A percentile compares a stretch with the other conserved stretches of the same genome.
Evolutionary conservation across 2,797 vertebrate species (phyloP).

Genomic region (Microhierax caerulescens): DNA sequence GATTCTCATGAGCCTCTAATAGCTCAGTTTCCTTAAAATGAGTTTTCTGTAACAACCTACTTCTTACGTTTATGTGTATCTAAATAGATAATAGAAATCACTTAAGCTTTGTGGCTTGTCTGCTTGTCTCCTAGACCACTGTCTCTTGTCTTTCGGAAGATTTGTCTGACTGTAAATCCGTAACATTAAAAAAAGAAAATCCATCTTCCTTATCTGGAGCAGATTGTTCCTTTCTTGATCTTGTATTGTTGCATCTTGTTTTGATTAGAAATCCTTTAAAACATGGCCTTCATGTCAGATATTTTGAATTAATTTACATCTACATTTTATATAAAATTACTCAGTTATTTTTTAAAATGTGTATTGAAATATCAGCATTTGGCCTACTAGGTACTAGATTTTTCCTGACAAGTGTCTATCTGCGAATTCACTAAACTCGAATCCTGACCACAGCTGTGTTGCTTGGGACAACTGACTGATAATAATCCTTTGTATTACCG

Average conservation of each 20-base stretch:
- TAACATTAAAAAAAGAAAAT: not conserved
- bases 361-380: not conserved
- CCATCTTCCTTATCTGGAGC: slow-evolving; percentile 2
- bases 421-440: not conserved
- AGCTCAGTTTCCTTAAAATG: not conserved
- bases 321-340: not conserved
- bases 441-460: not conserved
- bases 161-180: slow-evolving; percentile 24
- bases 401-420: not conserved
- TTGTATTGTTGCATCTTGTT: not conserved
- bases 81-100: not conserved
- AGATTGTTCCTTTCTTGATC: slow-evolving; percentile 19
- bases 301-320: not conserved
- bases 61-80: not conserved
- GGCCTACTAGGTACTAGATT: not conserved
- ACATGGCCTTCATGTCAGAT: not conserved
- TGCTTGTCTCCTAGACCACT: not conserved
- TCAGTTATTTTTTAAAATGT: not conserved
- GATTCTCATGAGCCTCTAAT: not conserved
- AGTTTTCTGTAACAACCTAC: not conserved
- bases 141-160: slow-evolving; percentile 3
- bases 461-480: not conserved
- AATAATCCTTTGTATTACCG: not conserved
- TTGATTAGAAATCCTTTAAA: not conserved
- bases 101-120: not conserved